phyloP scores from a whole-genome alignment of 2,113 vertebrate species.

The Tupaia chinensis region DNA sequence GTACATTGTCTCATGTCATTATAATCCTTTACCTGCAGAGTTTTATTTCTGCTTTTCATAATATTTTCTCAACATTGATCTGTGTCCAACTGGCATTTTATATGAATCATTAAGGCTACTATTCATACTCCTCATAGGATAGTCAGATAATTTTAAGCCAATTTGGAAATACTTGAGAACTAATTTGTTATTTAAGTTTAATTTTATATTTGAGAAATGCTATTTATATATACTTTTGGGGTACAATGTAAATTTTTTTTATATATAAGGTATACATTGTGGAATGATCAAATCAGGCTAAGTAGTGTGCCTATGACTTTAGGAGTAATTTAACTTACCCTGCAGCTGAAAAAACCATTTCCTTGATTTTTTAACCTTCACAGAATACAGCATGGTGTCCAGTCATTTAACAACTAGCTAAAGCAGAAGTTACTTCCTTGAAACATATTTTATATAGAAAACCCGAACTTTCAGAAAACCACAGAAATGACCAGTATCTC shows the following conservation, averaged over 20 bases:
- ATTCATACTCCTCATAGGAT: not conserved
- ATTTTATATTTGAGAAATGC: no score
- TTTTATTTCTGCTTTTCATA: not conserved
- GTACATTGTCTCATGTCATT: not conserved
- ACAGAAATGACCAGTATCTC: not conserved
- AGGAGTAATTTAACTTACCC: not conserved
- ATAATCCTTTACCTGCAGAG: not conserved
- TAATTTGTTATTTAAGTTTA: not conserved
- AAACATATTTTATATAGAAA: conserved; percentile 9
- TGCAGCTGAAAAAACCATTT: not conserved
- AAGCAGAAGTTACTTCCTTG: conserved; percentile 14
- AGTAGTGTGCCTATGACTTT: no score
- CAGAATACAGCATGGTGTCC: not conserved
- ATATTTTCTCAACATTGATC: not conserved
- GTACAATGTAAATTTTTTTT: no score
- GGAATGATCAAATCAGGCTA: no score
- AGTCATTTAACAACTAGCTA: not conserved
- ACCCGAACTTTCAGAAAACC: conserved; percentile 31
- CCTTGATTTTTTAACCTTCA: not conserved
- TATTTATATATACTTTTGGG: no score
- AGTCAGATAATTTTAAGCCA: not conserved
- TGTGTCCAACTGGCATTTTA: not conserved
- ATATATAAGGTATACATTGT: no score
- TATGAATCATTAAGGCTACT: not conserved
- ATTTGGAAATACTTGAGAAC: not conserved